Evolutionary conservation across 2,797 vertebrate species (phyloP).

Genomic region (Poeciliopsis gracilis): DNA sequence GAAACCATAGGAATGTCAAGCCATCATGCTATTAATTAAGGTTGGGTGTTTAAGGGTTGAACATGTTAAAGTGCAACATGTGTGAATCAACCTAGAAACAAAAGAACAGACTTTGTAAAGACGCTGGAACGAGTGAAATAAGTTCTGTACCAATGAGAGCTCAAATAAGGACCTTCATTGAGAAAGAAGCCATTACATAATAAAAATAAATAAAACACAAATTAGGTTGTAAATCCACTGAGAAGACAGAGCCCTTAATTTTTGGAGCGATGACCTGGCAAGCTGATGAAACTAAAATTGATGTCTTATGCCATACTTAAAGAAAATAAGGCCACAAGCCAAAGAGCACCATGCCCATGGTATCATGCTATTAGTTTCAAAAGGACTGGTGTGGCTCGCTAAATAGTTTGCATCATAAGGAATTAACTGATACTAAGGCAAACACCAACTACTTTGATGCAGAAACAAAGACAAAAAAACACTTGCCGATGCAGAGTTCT

Average conservation of each 20-base stretch:
- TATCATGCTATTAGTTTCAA: neutral
- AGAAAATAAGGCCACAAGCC: neutral
- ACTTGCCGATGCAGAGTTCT: constrained; percentile 9
- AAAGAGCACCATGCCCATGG: neutral
- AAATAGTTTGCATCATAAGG: neutral
- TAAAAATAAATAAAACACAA: neutral
- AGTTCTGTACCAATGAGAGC: neutral
- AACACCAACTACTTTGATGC: neutral
- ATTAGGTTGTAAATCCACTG: neutral
- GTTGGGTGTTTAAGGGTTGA: neutral
- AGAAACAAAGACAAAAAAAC: neutral
- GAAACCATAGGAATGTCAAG: neutral
- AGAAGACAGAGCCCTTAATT: neutral
- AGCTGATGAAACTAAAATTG: neutral
- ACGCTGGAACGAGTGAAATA: neutral
- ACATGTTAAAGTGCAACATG: neutral
- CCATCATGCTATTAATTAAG: neutral
- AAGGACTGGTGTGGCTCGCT: neutral
- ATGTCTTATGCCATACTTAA: neutral
- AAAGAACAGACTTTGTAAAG: neutral
- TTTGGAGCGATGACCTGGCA: neutral
- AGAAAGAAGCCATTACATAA: neutral
- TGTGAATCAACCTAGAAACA: neutral
- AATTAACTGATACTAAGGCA: neutral
- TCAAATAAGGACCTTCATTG: neutral